Base-by-base conservation (phyloP, 2,888 invertebrate genomes). In the Junonia oenone region DNA sequence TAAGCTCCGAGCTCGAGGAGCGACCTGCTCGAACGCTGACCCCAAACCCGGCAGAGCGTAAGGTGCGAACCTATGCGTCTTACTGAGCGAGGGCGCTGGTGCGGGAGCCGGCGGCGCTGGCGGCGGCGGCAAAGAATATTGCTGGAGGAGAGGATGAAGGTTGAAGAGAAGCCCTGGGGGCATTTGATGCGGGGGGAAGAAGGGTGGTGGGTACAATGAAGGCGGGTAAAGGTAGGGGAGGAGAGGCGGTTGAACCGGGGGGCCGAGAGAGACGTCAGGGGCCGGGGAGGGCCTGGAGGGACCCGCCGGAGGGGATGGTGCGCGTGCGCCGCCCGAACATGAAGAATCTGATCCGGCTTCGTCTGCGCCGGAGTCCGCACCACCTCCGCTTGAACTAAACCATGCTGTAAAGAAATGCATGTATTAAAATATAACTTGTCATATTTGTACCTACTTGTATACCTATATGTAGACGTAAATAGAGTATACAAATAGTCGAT, bases 191-290 rank as follows among this genome's bases (percentile, higher is more conserved):
- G 94, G 95, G 54, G 95, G 95, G 75, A 94, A 94, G 78, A 94
- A 92, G 19, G 91, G 92, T 48, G 94, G 92, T 66, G 95, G 95
- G 87, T 97, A 98, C 63, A 98, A 91, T 29, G 97, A 96, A 48
- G 94, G 96, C 31, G 97, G 97, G 83, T 98, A 98, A 51, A 98
- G 93, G 91, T 98, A 98, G 66, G 98, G 98, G 76, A 98, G 95
- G 31, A 96, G 94, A 49, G 97, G 97, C 45, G 97, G 97, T 75
- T 98, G 98, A 45, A 97, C 95, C 45, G 97, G 97, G 37, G 98
- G 98, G 49, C 98, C 98, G 37, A 98, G 95, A 29, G 97, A 97
- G 62, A 98, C 97, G 88, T 98, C 98, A 15, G 98, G 98, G 63
- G 96, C 94, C 0, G 97, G 97, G 64, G 95, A 95, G 65, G 93